Percentiles rank a stretch among this genome's conserved stretches.
phyloP scores from a whole-genome alignment of 2,888 invertebrate genomes.

The Zaprionus bogoriensis region DNA sequence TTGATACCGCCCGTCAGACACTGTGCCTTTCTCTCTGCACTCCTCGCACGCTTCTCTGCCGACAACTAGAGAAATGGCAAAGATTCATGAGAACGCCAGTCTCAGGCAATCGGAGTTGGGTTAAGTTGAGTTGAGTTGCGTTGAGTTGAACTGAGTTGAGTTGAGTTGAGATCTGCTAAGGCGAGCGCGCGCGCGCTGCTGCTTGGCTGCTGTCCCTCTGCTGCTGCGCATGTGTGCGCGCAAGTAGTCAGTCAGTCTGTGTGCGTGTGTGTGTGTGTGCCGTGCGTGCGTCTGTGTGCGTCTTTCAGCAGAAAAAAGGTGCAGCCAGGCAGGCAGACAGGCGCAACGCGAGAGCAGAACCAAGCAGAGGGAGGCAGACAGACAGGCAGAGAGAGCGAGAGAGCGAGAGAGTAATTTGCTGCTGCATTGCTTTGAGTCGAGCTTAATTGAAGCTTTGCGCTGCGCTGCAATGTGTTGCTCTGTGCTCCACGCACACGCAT shows the following conservation, averaged over 20 bases:
- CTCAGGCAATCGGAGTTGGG: constrained; percentile 40
- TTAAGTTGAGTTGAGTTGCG: constrained; percentile 18
- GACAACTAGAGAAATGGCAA: constrained; percentile 36
- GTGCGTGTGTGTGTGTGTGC: constrained; percentile 10
- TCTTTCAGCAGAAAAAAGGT: constrained; percentile 71
- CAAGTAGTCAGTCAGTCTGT: background rate
- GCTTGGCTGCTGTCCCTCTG: constrained; percentile 1
- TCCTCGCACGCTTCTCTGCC: constrained; percentile 25
- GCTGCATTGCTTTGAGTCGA: background rate
- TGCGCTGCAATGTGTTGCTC: no score
- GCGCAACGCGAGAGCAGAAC: constrained; percentile 28
- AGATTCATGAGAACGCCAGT: constrained; percentile 36
- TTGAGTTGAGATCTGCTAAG: constrained; percentile 12
- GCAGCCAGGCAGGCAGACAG: constrained; percentile 54
- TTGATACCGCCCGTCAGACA: constrained; percentile 29
- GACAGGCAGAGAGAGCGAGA: constrained; percentile 2
- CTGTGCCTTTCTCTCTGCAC: constrained; percentile 19
- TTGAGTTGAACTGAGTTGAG: background rate
- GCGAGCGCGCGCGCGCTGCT: constrained; percentile 20
- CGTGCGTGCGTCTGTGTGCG: constrained; percentile 37
- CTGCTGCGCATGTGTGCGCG: constrained; percentile 26
- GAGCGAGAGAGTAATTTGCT: constrained; percentile 8
- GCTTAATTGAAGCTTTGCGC: background rate
- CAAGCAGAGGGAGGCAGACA: background rate
- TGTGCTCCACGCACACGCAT: no score